These are phyloP conservation scores for Lydus trimaculatus DNA, from an alignment of 2,888 invertebrate species.

Conservation along the genomic window DNA sequence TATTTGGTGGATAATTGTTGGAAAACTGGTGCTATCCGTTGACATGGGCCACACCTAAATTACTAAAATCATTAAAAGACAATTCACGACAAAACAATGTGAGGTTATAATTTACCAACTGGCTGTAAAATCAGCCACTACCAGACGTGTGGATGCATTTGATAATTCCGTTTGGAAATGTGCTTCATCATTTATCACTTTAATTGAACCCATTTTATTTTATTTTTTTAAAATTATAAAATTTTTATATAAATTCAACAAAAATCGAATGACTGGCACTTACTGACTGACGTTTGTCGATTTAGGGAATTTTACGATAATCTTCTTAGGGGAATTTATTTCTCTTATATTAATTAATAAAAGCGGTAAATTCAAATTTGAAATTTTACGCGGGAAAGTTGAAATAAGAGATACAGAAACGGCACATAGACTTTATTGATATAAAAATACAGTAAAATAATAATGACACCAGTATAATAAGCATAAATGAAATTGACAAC, in stretches of 20 bases:
- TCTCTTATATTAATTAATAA: background rate
- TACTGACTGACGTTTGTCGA: background rate
- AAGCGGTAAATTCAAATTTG: background rate
- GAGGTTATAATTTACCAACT: constrained; percentile 75
- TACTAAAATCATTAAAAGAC: background rate
- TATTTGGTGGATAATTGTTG: constrained; percentile 88
- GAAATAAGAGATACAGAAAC: background rate
- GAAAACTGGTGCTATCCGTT: constrained; percentile 91
- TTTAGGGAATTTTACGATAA: background rate
- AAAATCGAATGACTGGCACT: constrained; percentile 29
- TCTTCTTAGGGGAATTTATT: background rate
- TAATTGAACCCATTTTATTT: constrained; percentile 63
- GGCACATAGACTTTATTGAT: background rate
- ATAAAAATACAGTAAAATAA: background rate
- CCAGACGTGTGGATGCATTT: constrained; percentile 86
- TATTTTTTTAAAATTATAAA: constrained; percentile 18
- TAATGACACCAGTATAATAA: background rate
- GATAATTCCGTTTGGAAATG: constrained; percentile 86
- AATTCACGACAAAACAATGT: constrained; percentile 26
- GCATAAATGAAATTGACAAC: background rate
- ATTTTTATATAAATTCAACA: background rate
- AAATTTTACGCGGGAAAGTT: background rate
- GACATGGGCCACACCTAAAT: constrained; percentile 95
- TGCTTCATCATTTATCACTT: constrained; percentile 74
- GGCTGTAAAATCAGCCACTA: constrained; percentile 95